Evolutionary conservation across 2,888 invertebrate species (phyloP), one percentile per base, ranked within the genome.

Genomic region (Eilema griseolum): DNA sequence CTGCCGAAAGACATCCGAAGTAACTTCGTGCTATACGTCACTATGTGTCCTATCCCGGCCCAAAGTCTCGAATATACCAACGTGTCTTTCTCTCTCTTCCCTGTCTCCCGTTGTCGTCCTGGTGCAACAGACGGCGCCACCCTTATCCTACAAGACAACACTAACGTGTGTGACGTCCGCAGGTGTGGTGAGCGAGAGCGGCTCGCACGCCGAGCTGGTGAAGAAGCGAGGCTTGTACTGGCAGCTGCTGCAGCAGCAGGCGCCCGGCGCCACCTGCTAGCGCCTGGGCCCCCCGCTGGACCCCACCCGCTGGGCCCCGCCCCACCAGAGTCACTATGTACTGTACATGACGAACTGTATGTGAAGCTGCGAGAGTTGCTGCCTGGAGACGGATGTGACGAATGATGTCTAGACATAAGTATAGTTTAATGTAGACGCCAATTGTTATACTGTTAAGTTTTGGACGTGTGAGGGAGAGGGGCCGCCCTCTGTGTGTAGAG

Each of bases 161-260:
- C 46, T 46, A 46, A 46, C 20, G 7, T 20, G 2, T 10, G 1
- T 26, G n/a, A n/a, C n/a, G 16, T 52, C 20, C 1, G 11, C 85
- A 94, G 95, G 95, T 60, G 89, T 88, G 2, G 90, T 95, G 31
- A 93, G 90, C 0, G 95, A 95, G 82, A 87, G 89, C 63, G 95
- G 95, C 0, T 86, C 89, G 0, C 95, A 95, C 83, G 92, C 90
- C 0, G 90, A 93, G 70, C 77, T 95, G 23, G 90, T 93, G 4
- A 83, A 79, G 16, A 85, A 80, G 3, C 86, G 90, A 37, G 94
- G 94, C 0, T 74, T 91, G 0, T 94, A 94, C 85, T 93, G 90
- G 89, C 88, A 90, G 11, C 82, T 94, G 62, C 76, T 92, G 46
- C 90, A 91, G 71, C 92, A 93, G 76, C 94, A 94, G 72, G 90